Base-by-base conservation (phyloP, 2,113 vertebrate species). In the Prochilodus magdalenae region DNA sequence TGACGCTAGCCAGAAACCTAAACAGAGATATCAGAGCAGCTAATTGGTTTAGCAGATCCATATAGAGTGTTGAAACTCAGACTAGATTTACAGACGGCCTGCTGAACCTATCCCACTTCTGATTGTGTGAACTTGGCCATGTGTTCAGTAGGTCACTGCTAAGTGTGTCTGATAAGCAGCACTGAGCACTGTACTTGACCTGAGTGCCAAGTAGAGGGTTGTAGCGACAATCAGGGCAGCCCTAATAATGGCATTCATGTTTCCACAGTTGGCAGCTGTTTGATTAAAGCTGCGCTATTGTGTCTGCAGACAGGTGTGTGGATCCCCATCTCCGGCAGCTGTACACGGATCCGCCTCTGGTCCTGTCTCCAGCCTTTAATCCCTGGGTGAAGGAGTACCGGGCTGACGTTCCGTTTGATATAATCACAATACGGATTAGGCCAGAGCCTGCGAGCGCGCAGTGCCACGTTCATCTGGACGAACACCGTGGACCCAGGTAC, bases 361-460 rank as follows among this genome's bases (percentile, higher is more conserved):
- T 92, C 15, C 85, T 98, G 86, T 95, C 88, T 70, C 98, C 98
- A 18, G 91, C 90, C 44, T 99, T 99, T 92, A 94, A 93, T 73
- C 94, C 95, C 2, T 74, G 89, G 85, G 93, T 96, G 86, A 98
- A 93, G 89, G 95, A 96, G 82, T 99, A 99, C 88, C 93, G 89
- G 0, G 89, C 93, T 11, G 96, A 98, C 89, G 96, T 99, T 24
- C 94, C 96, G 33, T 99, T 99, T 14, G 95, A 98, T 87, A 91
- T 94, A 30, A 92, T 97, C 75, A 96, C 86, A 3, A 90, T 98
- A 74, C 92, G 92, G 60, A 95, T 98, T 80, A 91, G 94, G 33
- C 96, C 95, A 0, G 93, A 96, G 86, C 90, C 96, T 0, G 77
- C 92, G 18, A 94, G 93, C 30, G 88, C 94, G 10, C 92, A 85